Base-by-base conservation (phyloP, 2,113 vertebrate genomes). In the Equus przewalskii region DNA sequence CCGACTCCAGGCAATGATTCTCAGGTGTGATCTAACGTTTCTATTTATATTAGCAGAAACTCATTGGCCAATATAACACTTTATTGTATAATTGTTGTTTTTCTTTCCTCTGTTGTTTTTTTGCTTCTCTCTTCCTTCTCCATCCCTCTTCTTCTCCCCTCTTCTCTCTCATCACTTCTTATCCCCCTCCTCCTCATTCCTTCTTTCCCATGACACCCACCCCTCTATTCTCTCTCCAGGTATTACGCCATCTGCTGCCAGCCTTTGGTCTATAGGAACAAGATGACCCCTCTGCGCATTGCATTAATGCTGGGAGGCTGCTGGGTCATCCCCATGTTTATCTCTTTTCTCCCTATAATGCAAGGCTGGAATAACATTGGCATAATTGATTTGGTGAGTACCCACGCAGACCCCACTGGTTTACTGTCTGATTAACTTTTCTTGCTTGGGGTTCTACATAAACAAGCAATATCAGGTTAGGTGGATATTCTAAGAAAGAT, bases 211-310 rank as follows among this genome's bases (percentile, higher is more conserved):
- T 0, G 28, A 18, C 24, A 64, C n/a, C 11, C 1, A 26, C 88
- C 2, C 46, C 1, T 60, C 60, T 87, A 0, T 49, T 92, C 69
- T 89, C 60, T 84, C 92, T 88, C 64, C 96, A 99, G 99, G 99
- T 99, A 99, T 95, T 99, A 99, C 93, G 99, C 99, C 96, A 99
- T 99, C 98, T 99, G 99, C 99, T 99, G 99, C 98, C 99, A 99
- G 98, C 99, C 99, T 22, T 98, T 99, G 98, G 99, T 99, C 97
- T 99, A 99, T 98, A 99, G 99, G 97, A 99, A 99, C 98, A 99
- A 99, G 98, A 99, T 99, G 99, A 99, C 99, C 13, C 99, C 99
- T 1, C 76, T 99, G 97, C 99, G 99, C 96, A 99, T 99, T 91
- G 98, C 99, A 14, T 73, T 99, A 79, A 99, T 99, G 99, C 99